These are phyloP conservation scores for Calameuta idolon DNA, from an alignment of 2,888 invertebrate genomes.

Conservation along the genomic window DNA sequence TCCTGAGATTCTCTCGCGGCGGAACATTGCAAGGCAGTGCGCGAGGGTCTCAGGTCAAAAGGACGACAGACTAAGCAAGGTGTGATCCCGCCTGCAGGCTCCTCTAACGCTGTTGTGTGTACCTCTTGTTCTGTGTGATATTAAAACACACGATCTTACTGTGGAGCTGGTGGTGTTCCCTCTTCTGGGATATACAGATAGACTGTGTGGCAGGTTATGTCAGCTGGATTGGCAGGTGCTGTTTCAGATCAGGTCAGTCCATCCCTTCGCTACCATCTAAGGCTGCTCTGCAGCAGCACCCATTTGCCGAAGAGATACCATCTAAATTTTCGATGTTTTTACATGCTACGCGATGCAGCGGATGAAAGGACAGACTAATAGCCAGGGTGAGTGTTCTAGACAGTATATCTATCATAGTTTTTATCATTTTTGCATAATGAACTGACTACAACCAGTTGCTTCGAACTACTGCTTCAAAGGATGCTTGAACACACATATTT, in stretches of 20 bases:
- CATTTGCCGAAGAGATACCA: conserved; percentile 46
- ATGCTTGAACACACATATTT: background rate
- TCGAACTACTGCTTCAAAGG: background rate
- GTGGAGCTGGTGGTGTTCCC: conserved; percentile 12
- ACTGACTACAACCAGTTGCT: background rate
- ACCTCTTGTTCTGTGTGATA: conserved; percentile 29
- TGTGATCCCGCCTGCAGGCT: background rate
- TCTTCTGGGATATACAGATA: conserved; percentile 20
- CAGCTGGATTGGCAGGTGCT: conserved; percentile 63
- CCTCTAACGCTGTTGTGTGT: conserved; percentile 32
- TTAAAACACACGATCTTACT: conserved; percentile 19
- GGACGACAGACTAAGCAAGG: conserved; percentile 9
- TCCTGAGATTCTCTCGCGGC: conserved; percentile 45
- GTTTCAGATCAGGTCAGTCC: conserved; percentile 61
- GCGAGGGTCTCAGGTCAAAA: conserved; percentile 27
- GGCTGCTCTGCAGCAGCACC: conserved; percentile 29
- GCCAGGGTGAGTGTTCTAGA: conserved; percentile 58
- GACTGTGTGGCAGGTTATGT: conserved; percentile 57
- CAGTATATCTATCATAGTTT: background rate
- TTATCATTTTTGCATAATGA: background rate
- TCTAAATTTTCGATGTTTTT: conserved; percentile 61
- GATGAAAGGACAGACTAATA: conserved; percentile 67
- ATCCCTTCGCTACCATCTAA: conserved; percentile 31
- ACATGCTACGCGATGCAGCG: conserved; percentile 68
- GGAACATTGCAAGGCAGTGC: conserved; percentile 39